Evolutionary conservation across 1,140 invertebrate genomes (phyloP).

Genomic region (Dinoponera quadriceps): DNA sequence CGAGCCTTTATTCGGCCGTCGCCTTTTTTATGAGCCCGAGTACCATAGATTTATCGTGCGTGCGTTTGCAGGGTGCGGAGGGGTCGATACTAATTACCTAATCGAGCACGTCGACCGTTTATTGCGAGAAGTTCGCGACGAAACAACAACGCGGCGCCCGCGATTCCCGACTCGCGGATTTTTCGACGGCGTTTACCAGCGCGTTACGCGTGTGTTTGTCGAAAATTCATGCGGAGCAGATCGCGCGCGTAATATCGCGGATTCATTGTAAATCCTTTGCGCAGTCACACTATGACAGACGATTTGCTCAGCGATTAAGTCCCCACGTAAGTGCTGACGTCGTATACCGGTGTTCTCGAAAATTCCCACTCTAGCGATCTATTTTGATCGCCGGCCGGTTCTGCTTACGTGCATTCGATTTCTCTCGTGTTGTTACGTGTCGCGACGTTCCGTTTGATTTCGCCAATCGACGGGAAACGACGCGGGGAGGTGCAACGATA

Average conservation of each 20-base stretch:
- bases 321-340: slow-evolving; percentile 49
- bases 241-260: neutral
- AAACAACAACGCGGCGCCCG: too few species aligned
- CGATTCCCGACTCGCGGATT: too few species aligned
- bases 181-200: slow-evolving; percentile 10
- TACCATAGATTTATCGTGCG: slow-evolving; percentile 28
- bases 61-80: slow-evolving; percentile 32
- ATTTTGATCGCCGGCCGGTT: slow-evolving; percentile 32
- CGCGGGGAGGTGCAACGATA: too few species aligned
- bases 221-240: neutral
- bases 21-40: neutral
- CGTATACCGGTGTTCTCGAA: neutral
- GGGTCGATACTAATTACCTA: slow-evolving; percentile 54
- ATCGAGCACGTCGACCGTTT: neutral
- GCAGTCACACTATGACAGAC: slow-evolving; percentile 28
- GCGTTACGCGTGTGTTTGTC: slow-evolving; percentile 13
- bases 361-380: neutral
- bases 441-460: too few species aligned
- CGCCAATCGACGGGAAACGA: too few species aligned
- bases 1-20: neutral
- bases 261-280: neutral
- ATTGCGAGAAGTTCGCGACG: slow-evolving; percentile 24
- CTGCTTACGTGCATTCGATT: slow-evolving; percentile 35
- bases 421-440: slow-evolving; percentile 7
- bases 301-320: slow-evolving; percentile 33